phyloP scores from a whole-genome alignment of 2,888 invertebrate species.

The Matsumyia berberina region DNA sequence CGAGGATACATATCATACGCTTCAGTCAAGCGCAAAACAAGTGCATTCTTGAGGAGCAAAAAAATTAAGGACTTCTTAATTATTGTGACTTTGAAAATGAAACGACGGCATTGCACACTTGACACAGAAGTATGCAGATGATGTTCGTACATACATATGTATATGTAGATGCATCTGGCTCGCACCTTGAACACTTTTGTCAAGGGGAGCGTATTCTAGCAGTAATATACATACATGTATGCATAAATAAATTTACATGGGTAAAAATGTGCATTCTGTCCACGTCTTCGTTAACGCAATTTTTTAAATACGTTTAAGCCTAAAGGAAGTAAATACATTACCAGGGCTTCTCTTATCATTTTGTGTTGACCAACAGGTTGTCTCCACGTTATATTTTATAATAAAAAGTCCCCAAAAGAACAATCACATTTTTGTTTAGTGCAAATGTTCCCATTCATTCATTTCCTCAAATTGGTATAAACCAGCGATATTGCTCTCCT shows the following conservation, averaged over 20 bases:
- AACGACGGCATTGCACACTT: constrained; percentile 71
- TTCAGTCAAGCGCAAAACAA: constrained; percentile 55
- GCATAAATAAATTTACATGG: constrained; percentile 29
- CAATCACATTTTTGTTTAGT: no score
- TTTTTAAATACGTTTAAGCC: neutral
- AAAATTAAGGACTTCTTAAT: constrained; percentile 66
- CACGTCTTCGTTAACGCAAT: neutral
- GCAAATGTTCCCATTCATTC: no score
- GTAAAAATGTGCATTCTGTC: neutral
- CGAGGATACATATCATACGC: constrained; percentile 29
- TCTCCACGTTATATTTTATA: neutral
- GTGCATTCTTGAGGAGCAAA: constrained; percentile 32
- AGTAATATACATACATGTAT: constrained; percentile 25
- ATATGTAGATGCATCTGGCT: constrained; percentile 32
- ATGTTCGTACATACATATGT: constrained; percentile 36
- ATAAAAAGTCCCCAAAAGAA: neutral
- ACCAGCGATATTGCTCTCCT: no score
- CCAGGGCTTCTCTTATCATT: neutral
- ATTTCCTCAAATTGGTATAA: no score
- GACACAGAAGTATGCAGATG: constrained; percentile 52
- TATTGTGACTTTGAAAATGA: constrained; percentile 72
- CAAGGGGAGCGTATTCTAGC: constrained; percentile 47
- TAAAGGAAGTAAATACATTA: neutral
- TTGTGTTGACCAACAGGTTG: constrained; percentile 17
- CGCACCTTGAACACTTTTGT: constrained; percentile 63